Percentiles rank a stretch among this genome's conserved stretches.
Evolutionary conservation across 2,113 vertebrate species (phyloP).

Genomic region (Esox niger): DNA sequence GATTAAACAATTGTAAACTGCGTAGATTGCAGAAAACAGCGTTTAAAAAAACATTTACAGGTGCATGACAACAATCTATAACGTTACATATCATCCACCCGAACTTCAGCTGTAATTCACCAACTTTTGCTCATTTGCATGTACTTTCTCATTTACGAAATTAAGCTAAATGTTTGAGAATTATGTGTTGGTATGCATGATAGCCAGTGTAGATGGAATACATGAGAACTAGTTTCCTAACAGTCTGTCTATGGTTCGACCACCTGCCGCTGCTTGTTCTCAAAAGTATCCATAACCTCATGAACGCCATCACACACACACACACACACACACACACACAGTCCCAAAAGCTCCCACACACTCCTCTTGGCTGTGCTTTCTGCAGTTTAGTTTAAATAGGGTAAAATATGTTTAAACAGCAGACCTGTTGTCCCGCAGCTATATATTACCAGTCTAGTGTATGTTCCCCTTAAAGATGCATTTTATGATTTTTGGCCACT

Average conservation of each 20-base stretch:
- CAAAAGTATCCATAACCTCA: slow-evolving; percentile 3
- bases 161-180: not conserved
- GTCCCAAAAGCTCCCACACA: not conserved
- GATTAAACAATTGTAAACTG: no score
- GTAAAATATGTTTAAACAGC: slow-evolving; percentile 12
- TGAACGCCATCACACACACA: not conserved
- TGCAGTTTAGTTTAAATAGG: slow-evolving; percentile 7
- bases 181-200: not conserved
- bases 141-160: not conserved
- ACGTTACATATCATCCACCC: no score
- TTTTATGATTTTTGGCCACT: no score
- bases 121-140: no score
- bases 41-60: no score
- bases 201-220: not conserved
- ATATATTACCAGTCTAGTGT: not conserved
- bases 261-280: not conserved
- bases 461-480: slow-evolving; percentile 1
- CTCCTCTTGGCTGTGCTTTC: not conserved
- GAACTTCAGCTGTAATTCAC: no score
- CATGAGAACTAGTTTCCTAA: not conserved
- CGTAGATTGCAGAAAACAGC: no score
- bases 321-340: not conserved
- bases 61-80: no score
- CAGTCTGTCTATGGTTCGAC: not conserved
- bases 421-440: not conserved